Evolutionary conservation across 2,797 vertebrate species (phyloP).

Genomic region (Clarias fuscus): DNA sequence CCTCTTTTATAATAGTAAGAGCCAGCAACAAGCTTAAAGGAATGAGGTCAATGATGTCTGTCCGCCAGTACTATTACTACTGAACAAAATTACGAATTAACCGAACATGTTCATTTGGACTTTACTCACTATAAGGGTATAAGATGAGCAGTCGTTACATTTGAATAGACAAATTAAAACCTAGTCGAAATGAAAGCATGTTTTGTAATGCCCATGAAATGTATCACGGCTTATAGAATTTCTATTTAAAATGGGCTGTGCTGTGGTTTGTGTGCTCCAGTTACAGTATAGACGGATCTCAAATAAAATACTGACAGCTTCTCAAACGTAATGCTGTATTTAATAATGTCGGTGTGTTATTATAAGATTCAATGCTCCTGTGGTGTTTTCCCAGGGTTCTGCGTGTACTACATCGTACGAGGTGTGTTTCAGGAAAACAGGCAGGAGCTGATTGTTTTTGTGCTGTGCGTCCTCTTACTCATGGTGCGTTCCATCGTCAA

Average conservation of each 20-base stretch:
- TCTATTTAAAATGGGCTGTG: neutral
- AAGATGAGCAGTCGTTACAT: neutral
- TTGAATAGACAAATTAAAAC: neutral
- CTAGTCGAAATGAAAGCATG: neutral
- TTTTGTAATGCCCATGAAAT: neutral
- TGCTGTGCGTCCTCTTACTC: slow-evolving; percentile 74
- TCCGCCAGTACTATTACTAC: no score
- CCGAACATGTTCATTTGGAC: neutral
- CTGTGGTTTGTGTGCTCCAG: neutral
- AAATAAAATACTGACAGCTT: neutral
- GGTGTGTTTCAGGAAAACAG: slow-evolving; percentile 85
- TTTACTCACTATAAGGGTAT: neutral
- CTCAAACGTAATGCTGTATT: neutral
- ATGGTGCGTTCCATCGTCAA: slow-evolving; percentile 81
- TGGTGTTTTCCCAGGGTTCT: slow-evolving; percentile 75
- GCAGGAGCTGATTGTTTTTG: slow-evolving; percentile 81
- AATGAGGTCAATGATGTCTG: neutral
- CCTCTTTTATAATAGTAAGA: no score
- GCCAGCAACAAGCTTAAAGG: neutral
- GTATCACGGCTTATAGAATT: neutral
- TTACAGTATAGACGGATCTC: neutral
- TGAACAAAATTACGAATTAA: no score
- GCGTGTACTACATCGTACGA: slow-evolving; percentile 80
- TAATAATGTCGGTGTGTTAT: neutral
- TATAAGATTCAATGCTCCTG: neutral